Percentiles rank a stretch among this genome's conserved stretches.
phyloP scores from a whole-genome alignment of 2,113 vertebrate species.

The Cynocephalus volans region DNA sequence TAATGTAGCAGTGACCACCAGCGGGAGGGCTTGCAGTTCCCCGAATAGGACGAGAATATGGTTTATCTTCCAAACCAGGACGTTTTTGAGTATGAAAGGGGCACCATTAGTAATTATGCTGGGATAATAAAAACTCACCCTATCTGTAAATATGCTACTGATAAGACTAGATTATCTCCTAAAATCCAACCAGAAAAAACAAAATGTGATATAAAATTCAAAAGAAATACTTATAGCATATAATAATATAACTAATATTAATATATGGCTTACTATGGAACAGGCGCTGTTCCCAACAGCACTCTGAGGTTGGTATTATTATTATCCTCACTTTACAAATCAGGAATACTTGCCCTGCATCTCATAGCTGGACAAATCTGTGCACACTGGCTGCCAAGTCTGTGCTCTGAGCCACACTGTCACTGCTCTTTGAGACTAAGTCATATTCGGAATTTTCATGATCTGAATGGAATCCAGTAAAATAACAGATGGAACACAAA shows the following conservation, averaged over 20 bases:
- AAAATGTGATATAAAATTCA: neutral
- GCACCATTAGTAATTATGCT: neutral
- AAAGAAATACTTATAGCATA: neutral
- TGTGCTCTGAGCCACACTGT: neutral
- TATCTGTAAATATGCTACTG: neutral
- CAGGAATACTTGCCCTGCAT: neutral
- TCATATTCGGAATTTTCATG: neutral
- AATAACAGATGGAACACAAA: neutral
- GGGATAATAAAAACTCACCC: neutral
- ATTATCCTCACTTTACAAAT: neutral
- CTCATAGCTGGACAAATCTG: neutral
- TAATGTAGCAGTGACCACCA: neutral
- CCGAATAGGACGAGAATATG: neutral
- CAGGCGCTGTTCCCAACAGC: neutral
- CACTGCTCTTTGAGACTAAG: neutral
- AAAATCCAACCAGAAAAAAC: neutral
- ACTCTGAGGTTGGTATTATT: neutral
- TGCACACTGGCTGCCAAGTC: fast-evolving
- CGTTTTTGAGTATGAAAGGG: neutral
- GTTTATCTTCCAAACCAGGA: neutral
- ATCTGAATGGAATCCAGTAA: neutral
- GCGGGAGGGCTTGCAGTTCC: neutral
- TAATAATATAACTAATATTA: neutral
- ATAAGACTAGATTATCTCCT: neutral
- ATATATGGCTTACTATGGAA: neutral